Percentiles rank a stretch among this genome's conserved stretches.
Evolutionary conservation across 1,140 invertebrate species (phyloP).

Genomic region (Ectropis grisescens): DNA sequence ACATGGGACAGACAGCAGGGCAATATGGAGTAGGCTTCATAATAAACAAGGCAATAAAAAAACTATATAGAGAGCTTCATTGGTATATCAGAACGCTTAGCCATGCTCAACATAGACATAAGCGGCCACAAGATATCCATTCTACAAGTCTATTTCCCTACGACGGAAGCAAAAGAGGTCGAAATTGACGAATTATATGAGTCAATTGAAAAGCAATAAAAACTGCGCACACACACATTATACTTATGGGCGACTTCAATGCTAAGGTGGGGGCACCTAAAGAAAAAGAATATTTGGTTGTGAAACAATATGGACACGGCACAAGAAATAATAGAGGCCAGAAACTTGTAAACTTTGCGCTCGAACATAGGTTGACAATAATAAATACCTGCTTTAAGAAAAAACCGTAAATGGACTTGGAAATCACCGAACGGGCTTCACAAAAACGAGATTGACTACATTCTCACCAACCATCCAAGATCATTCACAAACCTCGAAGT

Average conservation of each 20-base stretch:
- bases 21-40: neutral
- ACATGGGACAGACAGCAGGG: neutral
- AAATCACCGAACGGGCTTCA: neutral
- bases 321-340: neutral
- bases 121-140: neutral
- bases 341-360: conserved; percentile 1
- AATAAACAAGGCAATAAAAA: neutral
- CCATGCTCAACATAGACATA: neutral
- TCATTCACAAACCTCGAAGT: neutral
- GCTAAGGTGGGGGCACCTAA: neutral
- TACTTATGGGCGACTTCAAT: conserved; percentile 1
- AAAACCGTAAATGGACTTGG: neutral
- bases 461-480: neutral
- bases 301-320: neutral
- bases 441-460: conserved; percentile 1
- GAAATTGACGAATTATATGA: neutral
- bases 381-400: conserved; percentile 1
- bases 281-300: neutral
- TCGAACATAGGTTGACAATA: neutral
- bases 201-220: neutral
- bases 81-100: neutral
- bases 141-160: neutral
- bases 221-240: neutral
- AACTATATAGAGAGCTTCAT: conserved; percentile 1
- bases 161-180: neutral